Percentiles rank a stretch among this genome's conserved stretches.
These are phyloP conservation scores for Mus caroli DNA, from an alignment of 2,797 vertebrate species.

Conservation along the genomic window DNA sequence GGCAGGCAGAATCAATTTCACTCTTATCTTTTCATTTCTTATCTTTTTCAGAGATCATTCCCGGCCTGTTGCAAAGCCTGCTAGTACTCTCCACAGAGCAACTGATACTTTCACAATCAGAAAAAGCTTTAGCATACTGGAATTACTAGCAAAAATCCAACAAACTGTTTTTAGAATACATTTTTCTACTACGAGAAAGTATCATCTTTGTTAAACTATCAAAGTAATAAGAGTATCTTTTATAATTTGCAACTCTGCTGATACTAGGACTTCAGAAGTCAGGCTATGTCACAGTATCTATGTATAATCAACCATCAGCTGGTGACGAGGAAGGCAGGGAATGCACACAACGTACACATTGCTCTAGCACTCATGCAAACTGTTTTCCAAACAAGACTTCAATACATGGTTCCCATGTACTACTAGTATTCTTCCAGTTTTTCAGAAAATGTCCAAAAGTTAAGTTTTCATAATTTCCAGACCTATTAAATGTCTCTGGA, in stretches of 20 bases:
- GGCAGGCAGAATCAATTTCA: not conserved
- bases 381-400: conserved; percentile 62
- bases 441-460: not conserved
- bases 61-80: not conserved
- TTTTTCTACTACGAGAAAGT: not conserved
- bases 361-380: conserved; percentile 1
- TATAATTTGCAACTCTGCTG: conserved; percentile 42
- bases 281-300: conserved; percentile 61
- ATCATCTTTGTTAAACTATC: conserved; percentile 4
- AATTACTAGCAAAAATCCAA: conserved; percentile 42
- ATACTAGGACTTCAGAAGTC: conserved; percentile 47
- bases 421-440: conserved; percentile 11
- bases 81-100: not conserved
- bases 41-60: not conserved
- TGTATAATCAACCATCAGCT: conserved; percentile 52
- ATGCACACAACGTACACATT: conserved; percentile 50
- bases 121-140: conserved; percentile 39
- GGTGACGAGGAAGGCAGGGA: conserved; percentile 61
- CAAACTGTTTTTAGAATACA: conserved; percentile 26
- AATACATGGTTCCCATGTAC: conserved; percentile 30
- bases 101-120: conserved; percentile 47
- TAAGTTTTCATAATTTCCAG: conserved; percentile 68
- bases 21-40: not conserved
- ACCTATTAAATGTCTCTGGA: conserved; percentile 74
- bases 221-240: conserved; percentile 46